Base-by-base conservation (phyloP, 2,888 invertebrate genomes). In the Romanomermis culicivorax region DNA sequence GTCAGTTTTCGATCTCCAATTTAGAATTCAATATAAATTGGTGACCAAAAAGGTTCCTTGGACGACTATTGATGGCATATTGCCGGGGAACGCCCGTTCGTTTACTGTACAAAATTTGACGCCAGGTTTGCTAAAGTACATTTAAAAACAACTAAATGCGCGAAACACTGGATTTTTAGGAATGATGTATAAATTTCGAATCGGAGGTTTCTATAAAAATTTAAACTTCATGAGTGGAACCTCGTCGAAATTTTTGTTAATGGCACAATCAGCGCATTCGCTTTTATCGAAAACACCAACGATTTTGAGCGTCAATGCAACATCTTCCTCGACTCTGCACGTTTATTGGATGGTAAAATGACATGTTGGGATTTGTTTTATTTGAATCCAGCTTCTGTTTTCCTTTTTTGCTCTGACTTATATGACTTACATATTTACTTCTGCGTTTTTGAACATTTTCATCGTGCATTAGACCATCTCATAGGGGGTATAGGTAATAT, bases 331-430 rank as follows among this genome's bases (percentile, higher is more conserved):
- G n/a, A 36, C 51, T 14, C 29, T 51, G 7, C 17, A 30, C 3
- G 51, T 51, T 27, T 27, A 20, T 4, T 51, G 51, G 51, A 24
- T 25, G 50, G 50, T 50, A n/a, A 50, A 7, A n/a, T n/a, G n/a
- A n/a, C n/a, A n/a, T n/a, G n/a, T n/a, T n/a, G n/a, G n/a, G n/a
- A n/a, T n/a, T n/a, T n/a, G n/a, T n/a, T n/a, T n/a, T n/a, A n/a
- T n/a, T n/a, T n/a, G n/a, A n/a, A n/a, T n/a, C n/a, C n/a, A n/a
- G n/a, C n/a, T n/a, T n/a, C n/a, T n/a, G n/a, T n/a, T n/a, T n/a
- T n/a, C n/a, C n/a, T n/a, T n/a, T n/a, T n/a, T n/a, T n/a, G n/a
- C n/a, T n/a, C n/a, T n/a, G n/a, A n/a, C n/a, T n/a, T n/a, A n/a
- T n/a, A n/a, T n/a, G n/a, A n/a, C n/a, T n/a, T n/a, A n/a, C n/a